phyloP scores from a whole-genome alignment of 2,113 vertebrate species.

The Melanostigma gelatinosum region DNA sequence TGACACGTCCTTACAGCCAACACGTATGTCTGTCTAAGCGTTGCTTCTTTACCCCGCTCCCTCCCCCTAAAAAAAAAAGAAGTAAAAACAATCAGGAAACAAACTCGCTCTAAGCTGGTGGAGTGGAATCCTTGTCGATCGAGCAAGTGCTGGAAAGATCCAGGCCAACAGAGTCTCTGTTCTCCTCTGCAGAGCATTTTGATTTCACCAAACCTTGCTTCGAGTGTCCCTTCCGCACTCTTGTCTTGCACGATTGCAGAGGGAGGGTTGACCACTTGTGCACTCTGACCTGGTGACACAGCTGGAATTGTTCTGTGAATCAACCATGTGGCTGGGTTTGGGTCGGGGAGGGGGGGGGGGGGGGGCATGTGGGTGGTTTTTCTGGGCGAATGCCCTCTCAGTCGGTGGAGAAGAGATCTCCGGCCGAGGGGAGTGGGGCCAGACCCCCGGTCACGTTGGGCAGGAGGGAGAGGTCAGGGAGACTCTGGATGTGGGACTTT shows the following conservation, averaged over 20 bases:
- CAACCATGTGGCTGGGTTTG: constrained; percentile 42
- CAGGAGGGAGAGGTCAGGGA: constrained; percentile 95
- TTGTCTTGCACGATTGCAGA: constrained; percentile 23
- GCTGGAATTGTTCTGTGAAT: constrained; percentile 47
- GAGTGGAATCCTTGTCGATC: constrained; percentile 65
- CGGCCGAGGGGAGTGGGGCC: constrained; percentile 95
- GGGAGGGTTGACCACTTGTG: constrained; percentile 32
- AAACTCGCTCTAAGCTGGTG: constrained; percentile 73
- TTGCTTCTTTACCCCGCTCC: not conserved
- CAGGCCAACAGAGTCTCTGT: constrained; percentile 65
- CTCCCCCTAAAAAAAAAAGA: constrained; percentile 28
- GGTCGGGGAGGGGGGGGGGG: constrained; percentile 18
- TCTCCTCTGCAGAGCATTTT: constrained; percentile 52
- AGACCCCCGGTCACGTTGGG: constrained; percentile 96
- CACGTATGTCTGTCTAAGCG: constrained; percentile 3
- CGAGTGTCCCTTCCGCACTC: constrained; percentile 20
- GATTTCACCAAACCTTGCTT: constrained; percentile 40
- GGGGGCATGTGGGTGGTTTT: not conserved
- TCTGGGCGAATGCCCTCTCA: constrained; percentile 73
- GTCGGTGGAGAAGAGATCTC: constrained; percentile 98
- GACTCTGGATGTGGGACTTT: constrained; percentile 98
- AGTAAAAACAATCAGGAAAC: constrained; percentile 68
- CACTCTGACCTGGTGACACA: constrained; percentile 37
- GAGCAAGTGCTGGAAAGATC: constrained; percentile 38
- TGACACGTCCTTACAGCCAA: constrained; percentile 39